Conservation (phyloP, 2,113 vertebrate genomes). For the Mesembrinibis cayennensis region DNA sequence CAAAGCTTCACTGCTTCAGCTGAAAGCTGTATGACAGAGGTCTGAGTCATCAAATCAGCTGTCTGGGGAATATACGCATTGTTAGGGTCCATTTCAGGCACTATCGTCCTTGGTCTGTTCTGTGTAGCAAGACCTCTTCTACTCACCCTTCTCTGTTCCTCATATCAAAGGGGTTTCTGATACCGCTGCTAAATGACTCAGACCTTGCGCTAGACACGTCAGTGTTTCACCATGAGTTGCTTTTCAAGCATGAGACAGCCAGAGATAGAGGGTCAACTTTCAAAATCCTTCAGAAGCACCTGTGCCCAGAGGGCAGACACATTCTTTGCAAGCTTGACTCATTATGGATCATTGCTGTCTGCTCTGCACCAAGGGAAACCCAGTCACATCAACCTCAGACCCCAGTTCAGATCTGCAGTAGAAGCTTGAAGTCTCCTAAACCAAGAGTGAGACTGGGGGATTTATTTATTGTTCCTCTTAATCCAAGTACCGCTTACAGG, state of each 20-base stretch:
- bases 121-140: not conserved
- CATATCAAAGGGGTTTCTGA: not conserved
- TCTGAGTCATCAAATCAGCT: slow-evolving; percentile 1
- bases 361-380: not conserved
- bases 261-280: not conserved
- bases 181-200: not conserved
- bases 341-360: not conserved
- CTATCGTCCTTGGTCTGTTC: not conserved
- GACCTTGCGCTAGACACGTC: not conserved
- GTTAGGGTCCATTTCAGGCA: not conserved
- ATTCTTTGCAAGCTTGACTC: not conserved
- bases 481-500: not conserved
- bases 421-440: not conserved
- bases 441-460: not conserved
- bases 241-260: not conserved
- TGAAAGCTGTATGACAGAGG: not conserved
- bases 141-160: not conserved
- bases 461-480: not conserved
- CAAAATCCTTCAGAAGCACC: not conserved
- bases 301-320: not conserved
- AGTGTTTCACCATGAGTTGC: not conserved
- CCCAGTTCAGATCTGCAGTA: not conserved
- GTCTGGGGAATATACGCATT: not conserved
- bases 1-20: not conserved
- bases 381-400: not conserved